These are phyloP conservation scores for Montifringilla adamsi DNA, from an alignment of 2,113 vertebrate species.

Conservation along the genomic window DNA sequence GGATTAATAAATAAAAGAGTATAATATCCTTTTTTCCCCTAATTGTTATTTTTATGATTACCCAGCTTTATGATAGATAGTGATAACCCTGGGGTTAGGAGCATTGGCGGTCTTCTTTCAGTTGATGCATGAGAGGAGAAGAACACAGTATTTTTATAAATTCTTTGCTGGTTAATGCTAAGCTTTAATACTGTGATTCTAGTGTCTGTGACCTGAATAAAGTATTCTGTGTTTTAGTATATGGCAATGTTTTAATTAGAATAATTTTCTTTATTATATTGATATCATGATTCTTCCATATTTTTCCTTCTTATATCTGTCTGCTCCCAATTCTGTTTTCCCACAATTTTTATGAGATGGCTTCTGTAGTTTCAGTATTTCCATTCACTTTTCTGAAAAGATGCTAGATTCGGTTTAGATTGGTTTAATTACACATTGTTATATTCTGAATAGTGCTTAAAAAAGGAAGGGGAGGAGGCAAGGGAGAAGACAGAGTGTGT, in stretches of 20 bases:
- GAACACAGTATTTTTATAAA: not conserved
- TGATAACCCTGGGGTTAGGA: not conserved
- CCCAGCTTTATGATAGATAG: not conserved
- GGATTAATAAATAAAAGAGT: not conserved
- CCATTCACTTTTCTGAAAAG: not conserved
- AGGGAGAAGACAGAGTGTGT: not conserved
- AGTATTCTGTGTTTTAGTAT: not conserved
- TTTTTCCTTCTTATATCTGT: not conserved
- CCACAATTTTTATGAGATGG: not conserved
- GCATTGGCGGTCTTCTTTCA: not conserved
- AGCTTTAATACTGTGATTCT: not conserved
- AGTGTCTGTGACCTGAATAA: not conserved
- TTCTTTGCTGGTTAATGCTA: not conserved
- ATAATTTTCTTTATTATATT: not conserved
- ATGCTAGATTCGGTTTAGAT: not conserved
- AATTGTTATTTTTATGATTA: not conserved
- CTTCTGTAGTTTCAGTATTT: not conserved
- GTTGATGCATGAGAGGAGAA: not conserved
- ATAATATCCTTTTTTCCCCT: not conserved
- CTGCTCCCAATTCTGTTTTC: not conserved
- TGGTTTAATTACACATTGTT: not conserved
- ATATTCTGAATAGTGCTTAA: not conserved
- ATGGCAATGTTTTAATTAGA: not conserved
- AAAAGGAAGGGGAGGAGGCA: not conserved
- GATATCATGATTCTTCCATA: rapidly evolving